These are phyloP conservation scores for Microcebus ravelobensis DNA, from an alignment of 2,113 vertebrate genomes.

Conservation along the genomic window DNA sequence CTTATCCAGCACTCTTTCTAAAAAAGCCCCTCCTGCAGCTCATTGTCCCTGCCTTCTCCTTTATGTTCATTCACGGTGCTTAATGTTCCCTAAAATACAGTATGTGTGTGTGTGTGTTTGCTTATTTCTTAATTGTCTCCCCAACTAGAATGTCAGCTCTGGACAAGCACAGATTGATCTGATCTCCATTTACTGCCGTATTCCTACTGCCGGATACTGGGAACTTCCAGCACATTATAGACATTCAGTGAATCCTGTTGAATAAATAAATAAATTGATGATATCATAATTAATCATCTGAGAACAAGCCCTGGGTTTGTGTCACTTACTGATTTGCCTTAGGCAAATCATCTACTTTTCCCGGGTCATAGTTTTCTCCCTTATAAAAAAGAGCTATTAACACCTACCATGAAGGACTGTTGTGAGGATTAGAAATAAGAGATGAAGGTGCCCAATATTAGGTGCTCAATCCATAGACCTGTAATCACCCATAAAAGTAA, in stretches of 20 bases:
- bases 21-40: not conserved
- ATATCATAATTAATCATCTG: not conserved
- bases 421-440: not conserved
- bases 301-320: not conserved
- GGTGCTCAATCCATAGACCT: not conserved
- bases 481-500: not conserved
- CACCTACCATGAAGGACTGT: not conserved
- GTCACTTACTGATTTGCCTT: not conserved
- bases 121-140: not conserved
- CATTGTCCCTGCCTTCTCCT: not conserved
- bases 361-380: not conserved
- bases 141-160: not conserved
- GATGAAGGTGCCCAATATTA: not conserved
- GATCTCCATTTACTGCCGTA: not conserved
- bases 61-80: not conserved
- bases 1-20: not conserved
- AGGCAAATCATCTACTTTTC: not conserved
- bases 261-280: not conserved
- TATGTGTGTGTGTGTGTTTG: not conserved
- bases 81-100: not conserved
- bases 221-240: not conserved
- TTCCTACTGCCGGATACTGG: not conserved
- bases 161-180: not conserved
- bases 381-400: not conserved
- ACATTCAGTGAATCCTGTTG: not conserved